Percentiles rank a stretch among this genome's conserved stretches.
phyloP scores from a whole-genome alignment of 2,888 invertebrate genomes.

The Atherix ibis region DNA sequence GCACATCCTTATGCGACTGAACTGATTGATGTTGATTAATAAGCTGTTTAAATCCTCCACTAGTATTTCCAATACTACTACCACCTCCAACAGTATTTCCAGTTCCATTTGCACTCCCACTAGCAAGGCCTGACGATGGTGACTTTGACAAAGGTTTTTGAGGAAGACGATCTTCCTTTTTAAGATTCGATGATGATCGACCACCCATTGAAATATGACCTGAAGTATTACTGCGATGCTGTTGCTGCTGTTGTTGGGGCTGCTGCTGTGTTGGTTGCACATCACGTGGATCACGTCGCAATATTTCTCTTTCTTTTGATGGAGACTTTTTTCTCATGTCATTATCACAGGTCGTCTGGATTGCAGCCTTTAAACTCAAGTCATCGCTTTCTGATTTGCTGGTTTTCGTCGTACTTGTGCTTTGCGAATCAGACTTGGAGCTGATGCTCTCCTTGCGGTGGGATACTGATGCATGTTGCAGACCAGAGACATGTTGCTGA shows the following conservation, averaged over 20 bases:
- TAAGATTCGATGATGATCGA: constrained; percentile 11
- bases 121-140: constrained; percentile 13
- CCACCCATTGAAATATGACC: constrained; percentile 12
- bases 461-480: background rate
- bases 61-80: no score
- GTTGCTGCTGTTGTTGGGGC: constrained; percentile 11
- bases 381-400: constrained; percentile 35
- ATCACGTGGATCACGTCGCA: background rate
- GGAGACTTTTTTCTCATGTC: constrained; percentile 18
- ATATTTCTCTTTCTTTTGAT: constrained; percentile 23
- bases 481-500: constrained; percentile 11
- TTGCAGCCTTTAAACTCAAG: constrained; percentile 59
- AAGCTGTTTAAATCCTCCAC: constrained; percentile 21
- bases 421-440: constrained; percentile 10
- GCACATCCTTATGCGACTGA: constrained; percentile 36
- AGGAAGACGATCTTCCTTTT: constrained; percentile 18
- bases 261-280: constrained; percentile 3
- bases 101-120: no score
- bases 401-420: constrained; percentile 14
- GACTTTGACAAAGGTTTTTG: constrained; percentile 16
- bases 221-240: constrained; percentile 16
- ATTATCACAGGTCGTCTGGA: constrained; percentile 44
- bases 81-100: constrained; percentile 13
- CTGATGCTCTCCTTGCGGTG: constrained; percentile 4
- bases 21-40: constrained; percentile 23